Conservation (phyloP, 2,797 vertebrate species). For the Pipistrellus kuhlii region DNA sequence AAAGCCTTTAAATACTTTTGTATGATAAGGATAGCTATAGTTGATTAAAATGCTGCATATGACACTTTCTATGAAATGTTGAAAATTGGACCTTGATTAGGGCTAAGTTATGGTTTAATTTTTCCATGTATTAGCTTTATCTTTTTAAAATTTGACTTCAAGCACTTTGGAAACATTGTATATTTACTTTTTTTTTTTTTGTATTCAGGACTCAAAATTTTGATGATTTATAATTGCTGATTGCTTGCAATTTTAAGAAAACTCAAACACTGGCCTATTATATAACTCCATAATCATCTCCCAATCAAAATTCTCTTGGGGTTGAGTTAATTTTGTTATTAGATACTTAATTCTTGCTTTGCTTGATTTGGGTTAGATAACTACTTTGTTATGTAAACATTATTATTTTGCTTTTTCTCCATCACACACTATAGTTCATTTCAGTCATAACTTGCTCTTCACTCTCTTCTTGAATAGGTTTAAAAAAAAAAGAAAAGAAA, state of each 20-base stretch:
- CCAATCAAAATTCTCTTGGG: constrained; percentile 53
- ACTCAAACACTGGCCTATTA: neutral
- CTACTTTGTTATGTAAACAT: constrained; percentile 1
- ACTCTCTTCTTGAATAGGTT: neutral
- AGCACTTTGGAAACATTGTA: constrained; percentile 21
- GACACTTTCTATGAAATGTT: constrained; percentile 9
- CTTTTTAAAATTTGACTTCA: constrained; percentile 28
- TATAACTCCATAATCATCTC: neutral
- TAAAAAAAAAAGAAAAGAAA: neutral
- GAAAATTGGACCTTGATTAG: neutral
- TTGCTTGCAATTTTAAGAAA: constrained; percentile 68
- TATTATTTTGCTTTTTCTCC: neutral
- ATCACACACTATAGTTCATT: neutral
- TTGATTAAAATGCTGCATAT: constrained; percentile 49
- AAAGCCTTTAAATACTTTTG: constrained; percentile 44
- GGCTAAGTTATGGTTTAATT: neutral
- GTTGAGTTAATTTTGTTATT: constrained; percentile 51
- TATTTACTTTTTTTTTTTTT: constrained; percentile 52
- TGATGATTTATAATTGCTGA: constrained; percentile 8
- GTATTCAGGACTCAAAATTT: constrained; percentile 27
- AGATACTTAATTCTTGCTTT: constrained; percentile 58
- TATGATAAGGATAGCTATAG: neutral
- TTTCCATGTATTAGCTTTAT: constrained; percentile 47
- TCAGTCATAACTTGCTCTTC: neutral
- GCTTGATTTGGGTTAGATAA: constrained; percentile 43